These are phyloP conservation scores for Nebria ingens DNA, from an alignment of 1,140 invertebrate genomes.

Conservation along the genomic window DNA sequence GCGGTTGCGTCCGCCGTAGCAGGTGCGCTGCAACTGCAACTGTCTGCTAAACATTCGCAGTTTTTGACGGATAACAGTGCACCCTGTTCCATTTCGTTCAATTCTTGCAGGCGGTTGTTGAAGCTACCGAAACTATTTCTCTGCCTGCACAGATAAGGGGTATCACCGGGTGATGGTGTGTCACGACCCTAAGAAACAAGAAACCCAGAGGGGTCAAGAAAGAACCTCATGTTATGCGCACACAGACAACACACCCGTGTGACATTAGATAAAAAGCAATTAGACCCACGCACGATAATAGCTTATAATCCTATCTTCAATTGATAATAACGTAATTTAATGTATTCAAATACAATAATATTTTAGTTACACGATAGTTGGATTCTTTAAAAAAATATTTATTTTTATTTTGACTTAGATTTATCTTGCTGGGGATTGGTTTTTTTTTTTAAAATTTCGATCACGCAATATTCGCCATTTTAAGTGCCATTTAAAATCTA, in stretches of 20 bases:
- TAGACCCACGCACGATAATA: no score
- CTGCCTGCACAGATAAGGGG: conserved; percentile 67
- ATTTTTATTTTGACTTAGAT: no score
- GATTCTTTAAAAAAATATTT: no score
- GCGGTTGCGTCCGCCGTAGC: conserved; percentile 6
- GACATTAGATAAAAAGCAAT: neutral
- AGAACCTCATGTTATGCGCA: neutral
- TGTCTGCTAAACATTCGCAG: conserved; percentile 13
- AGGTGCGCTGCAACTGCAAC: conserved; percentile 13
- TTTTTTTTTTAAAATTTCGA: no score
- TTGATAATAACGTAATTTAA: no score
- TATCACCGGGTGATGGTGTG: conserved; percentile 63
- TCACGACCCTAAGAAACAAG: conserved; percentile 47
- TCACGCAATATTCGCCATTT: no score
- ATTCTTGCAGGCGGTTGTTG: conserved; percentile 35
- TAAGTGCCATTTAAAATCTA: no score
- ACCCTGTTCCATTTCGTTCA: conserved; percentile 51
- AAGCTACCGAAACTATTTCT: conserved; percentile 45
- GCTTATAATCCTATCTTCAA: no score
- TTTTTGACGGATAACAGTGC: conserved; percentile 36
- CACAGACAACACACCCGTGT: neutral
- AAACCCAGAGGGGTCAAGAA: conserved; percentile 1
- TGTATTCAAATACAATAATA: no score
- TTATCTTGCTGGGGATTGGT: no score
- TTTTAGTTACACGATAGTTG: no score